Conservation (phyloP, 2,113 vertebrate genomes). For the Ictidomys tridecemlineatus region DNA sequence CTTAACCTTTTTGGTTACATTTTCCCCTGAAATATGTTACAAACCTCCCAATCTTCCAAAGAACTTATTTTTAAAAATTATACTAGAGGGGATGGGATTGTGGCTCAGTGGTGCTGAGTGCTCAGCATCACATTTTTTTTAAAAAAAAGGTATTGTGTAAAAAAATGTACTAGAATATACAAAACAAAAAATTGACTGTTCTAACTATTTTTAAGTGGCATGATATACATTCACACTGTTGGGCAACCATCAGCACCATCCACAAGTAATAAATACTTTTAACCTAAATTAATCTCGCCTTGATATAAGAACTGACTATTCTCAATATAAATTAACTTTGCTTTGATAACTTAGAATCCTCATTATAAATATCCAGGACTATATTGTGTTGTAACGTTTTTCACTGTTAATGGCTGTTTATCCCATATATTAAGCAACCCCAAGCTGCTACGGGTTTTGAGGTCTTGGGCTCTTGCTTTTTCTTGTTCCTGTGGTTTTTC, state of each 20-base stretch:
- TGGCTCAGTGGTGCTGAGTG: too few species aligned
- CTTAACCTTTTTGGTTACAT: not conserved
- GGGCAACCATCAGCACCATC: not conserved
- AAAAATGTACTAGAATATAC: not conserved
- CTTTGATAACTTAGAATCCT: not conserved
- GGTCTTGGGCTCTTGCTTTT: not conserved
- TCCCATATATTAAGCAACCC: accelerated
- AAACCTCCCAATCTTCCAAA: not conserved
- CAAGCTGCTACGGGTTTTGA: not conserved
- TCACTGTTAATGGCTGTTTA: not conserved
- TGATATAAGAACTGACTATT: not conserved
- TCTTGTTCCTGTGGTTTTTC: not conserved
- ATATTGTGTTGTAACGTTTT: accelerated
- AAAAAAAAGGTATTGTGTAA: too few species aligned
- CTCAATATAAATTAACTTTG: not conserved
- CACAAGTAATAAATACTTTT: not conserved
- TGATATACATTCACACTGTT: accelerated
- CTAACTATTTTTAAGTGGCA: not conserved
- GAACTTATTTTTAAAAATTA: not conserved
- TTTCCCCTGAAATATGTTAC: not conserved
- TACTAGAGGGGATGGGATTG: not conserved
- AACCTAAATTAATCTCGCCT: too few species aligned
- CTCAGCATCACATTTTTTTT: too few species aligned
- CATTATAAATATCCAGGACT: not conserved
- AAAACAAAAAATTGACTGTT: not conserved